These are phyloP conservation scores for Orgyia antiqua DNA, from an alignment of 2,888 invertebrate species.

Conservation along the genomic window DNA sequence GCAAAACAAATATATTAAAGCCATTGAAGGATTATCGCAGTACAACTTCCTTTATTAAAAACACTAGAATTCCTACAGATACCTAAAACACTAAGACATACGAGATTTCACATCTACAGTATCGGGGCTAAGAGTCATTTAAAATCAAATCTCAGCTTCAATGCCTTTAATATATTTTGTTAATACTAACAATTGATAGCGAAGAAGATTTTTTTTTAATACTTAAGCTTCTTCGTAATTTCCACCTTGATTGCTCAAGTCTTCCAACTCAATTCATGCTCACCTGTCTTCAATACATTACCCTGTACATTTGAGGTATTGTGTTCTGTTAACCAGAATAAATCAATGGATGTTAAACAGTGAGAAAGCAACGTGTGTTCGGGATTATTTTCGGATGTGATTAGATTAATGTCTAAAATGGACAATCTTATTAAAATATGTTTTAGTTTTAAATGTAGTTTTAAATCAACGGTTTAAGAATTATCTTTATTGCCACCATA, in stretches of 20 bases:
- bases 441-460: no score
- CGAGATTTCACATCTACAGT: no score
- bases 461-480: no score
- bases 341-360: conserved; percentile 24
- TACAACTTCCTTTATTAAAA: background rate
- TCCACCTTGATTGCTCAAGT: conserved; percentile 50
- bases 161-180: conserved; percentile 19
- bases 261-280: conserved; percentile 57
- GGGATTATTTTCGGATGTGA: conserved; percentile 11
- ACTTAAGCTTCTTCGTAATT: conserved; percentile 26
- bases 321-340: conserved; percentile 29
- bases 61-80: background rate
- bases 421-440: no score
- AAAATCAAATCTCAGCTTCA: conserved; percentile 9
- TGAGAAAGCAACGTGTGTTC: conserved; percentile 41
- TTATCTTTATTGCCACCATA: no score
- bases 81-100: background rate
- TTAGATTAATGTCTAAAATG: no score
- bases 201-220: conserved; percentile 25
- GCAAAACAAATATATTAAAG: conserved; percentile 18
- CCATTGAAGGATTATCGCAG: conserved; percentile 11
- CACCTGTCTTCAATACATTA: conserved; percentile 30
- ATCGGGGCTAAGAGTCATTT: background rate
- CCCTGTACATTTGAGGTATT: conserved; percentile 10
- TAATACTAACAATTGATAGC: conserved; percentile 8